Conservation (phyloP, 2,797 vertebrate genomes). For the Micropoecilia bifurca region DNA sequence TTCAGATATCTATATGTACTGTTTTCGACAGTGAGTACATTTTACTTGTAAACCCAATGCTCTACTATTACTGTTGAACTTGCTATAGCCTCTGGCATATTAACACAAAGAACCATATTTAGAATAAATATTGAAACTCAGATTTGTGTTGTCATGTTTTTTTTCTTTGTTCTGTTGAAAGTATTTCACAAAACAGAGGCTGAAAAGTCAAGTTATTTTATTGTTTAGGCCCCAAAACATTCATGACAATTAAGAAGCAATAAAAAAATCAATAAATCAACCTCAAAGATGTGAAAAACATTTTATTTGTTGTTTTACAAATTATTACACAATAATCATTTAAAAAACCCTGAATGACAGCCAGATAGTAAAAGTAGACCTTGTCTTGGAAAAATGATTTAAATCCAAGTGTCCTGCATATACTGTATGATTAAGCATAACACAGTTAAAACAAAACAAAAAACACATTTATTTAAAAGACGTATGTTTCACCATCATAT, state of each 20-base stretch:
- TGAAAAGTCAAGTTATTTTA: not conserved
- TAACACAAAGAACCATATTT: constrained; percentile 53
- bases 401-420: not conserved
- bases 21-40: constrained; percentile 12
- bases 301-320: not conserved
- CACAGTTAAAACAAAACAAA: not conserved
- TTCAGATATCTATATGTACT: constrained; percentile 20
- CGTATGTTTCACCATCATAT: not conserved
- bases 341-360: not conserved
- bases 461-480: not conserved
- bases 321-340: not conserved
- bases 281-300: not conserved
- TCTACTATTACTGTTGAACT: constrained; percentile 28
- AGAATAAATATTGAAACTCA: constrained; percentile 58
- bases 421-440: not conserved
- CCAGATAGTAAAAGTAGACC: not conserved
- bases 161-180: constrained; percentile 8
- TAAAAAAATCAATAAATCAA: not conserved
- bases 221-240: not conserved
- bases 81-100: constrained; percentile 43
- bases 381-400: not conserved
- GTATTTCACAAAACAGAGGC: not conserved
- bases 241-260: not conserved
- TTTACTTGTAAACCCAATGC: constrained; percentile 40
- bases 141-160: not conserved